These are phyloP conservation scores for Antechinus stuartii DNA, from an alignment of 2,113 vertebrate genomes.

Conservation along the genomic window DNA sequence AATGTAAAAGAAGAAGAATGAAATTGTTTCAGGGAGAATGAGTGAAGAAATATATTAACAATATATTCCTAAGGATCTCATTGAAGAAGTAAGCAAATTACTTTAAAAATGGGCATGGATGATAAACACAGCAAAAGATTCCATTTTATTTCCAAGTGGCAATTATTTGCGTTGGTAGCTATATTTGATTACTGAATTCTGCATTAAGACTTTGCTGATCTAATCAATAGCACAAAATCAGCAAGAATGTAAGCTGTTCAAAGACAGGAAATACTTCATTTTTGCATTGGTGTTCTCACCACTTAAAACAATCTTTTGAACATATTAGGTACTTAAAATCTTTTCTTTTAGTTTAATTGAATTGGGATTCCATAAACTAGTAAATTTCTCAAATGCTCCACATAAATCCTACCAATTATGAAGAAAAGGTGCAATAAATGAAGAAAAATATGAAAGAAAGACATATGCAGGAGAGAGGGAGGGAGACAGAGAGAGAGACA, in stretches of 20 bases:
- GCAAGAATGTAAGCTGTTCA: neutral
- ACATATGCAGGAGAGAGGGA: neutral
- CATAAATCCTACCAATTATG: neutral
- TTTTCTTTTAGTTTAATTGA: neutral
- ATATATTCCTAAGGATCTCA: neutral
- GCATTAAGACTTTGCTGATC: neutral
- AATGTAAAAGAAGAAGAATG: neutral
- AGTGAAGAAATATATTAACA: neutral
- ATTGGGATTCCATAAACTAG: neutral
- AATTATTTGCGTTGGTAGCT: neutral
- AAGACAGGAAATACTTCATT: neutral
- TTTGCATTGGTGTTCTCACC: neutral
- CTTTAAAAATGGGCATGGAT: neutral
- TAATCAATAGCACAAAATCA: neutral
- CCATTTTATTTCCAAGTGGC: rapidly evolving
- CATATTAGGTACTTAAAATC: neutral
- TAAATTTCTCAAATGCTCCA: rapidly evolving
- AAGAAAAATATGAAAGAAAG: neutral
- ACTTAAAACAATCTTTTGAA: neutral
- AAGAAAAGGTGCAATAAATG: neutral
- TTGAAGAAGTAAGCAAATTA: neutral
- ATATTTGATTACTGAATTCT: slow-evolving; percentile 4
- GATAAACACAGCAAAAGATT: slow-evolving; percentile 2
- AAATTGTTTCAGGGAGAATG: neutral
- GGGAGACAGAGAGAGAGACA: neutral